Evolutionary conservation across 37 sponge, comb jelly and placozoan genomes (phyloP).

Genomic region (Cliona cf. orientalis): DNA sequence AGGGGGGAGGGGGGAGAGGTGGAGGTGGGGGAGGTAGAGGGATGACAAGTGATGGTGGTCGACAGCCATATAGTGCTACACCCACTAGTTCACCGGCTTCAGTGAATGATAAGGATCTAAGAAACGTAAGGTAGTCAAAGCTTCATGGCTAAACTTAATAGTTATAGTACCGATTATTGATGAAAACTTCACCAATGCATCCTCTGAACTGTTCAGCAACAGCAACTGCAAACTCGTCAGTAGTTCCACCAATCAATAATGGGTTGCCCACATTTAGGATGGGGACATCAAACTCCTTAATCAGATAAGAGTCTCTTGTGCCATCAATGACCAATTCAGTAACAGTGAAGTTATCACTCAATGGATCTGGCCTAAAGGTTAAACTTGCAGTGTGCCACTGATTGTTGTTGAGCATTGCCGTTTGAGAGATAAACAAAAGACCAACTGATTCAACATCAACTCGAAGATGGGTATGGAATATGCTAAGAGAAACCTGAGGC

Average conservation of each 20-base stretch:
- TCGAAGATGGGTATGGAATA: slow-evolving; percentile 59
- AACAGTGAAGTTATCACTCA: too few relatives aligned
- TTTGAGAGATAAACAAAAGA: slow-evolving; percentile 2
- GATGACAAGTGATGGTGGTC: neutral
- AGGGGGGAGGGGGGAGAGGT: slow-evolving; percentile 33
- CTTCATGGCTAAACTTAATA: slow-evolving; percentile 50
- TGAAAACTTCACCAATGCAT: too few relatives aligned
- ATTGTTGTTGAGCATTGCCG: slow-evolving; percentile 39
- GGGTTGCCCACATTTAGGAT: too few relatives aligned
- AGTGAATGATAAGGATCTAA: slow-evolving; percentile 43
- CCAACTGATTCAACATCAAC: slow-evolving; percentile 14
- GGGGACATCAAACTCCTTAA: too few relatives aligned
- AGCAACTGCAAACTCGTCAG: neutral
- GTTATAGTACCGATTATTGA: slow-evolving; percentile 1
- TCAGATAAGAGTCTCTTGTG: too few relatives aligned
- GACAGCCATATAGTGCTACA: slow-evolving; percentile 67
- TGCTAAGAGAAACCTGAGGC: slow-evolving; percentile 9
- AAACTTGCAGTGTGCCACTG: slow-evolving; percentile 38
- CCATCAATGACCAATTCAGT: too few relatives aligned
- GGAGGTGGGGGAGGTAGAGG: slow-evolving; percentile 19
- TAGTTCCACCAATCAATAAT: slow-evolving; percentile 26
- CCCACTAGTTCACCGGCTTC: slow-evolving; percentile 25
- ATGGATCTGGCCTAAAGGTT: too few relatives aligned
- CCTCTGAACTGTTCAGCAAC: slow-evolving; percentile 59
- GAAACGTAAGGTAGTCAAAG: neutral